A percentile compares a stretch with the other conserved stretches of the same genome.
These are phyloP conservation scores for Anthophora plumipes DNA, from an alignment of 2,888 invertebrate species.

Conservation along the genomic window DNA sequence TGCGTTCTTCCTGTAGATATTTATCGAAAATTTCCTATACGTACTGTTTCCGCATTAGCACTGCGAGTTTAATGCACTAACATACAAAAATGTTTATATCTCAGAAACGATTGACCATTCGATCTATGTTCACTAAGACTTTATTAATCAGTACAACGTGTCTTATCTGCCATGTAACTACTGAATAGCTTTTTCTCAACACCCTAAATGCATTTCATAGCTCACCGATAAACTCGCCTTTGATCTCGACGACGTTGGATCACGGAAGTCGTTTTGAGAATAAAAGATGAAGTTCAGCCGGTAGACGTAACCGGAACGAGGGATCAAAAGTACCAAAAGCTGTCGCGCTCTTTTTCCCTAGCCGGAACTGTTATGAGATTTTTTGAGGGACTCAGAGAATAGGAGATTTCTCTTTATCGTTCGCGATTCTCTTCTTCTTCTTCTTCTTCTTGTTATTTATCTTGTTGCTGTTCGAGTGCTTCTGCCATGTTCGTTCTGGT, in stretches of 20 bases:
- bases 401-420: neutral
- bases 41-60: too few relatives aligned
- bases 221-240: constrained; percentile 4
- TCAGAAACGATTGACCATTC: too few relatives aligned
- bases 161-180: too few relatives aligned
- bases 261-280: constrained; percentile 48
- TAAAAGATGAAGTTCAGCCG: constrained; percentile 10
- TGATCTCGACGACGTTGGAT: constrained; percentile 29
- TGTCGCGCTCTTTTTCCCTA: neutral
- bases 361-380: neutral
- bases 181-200: too few relatives aligned
- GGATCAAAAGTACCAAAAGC: constrained; percentile 9
- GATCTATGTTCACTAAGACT: too few relatives aligned
- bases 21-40: too few relatives aligned
- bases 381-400: neutral
- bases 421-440: neutral
- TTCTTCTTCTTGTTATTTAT: neutral
- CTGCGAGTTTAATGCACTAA: too few relatives aligned
- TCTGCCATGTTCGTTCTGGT: neutral
- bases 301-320: neutral
- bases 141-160: too few relatives aligned
- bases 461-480: neutral
- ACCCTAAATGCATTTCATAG: neutral
- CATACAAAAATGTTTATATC: too few relatives aligned
- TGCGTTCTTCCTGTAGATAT: too few relatives aligned